A percentile compares a stretch with the other conserved stretches of the same genome.
phyloP scores from a whole-genome alignment of 2,113 vertebrate species.

The Agelaius phoeniceus region DNA sequence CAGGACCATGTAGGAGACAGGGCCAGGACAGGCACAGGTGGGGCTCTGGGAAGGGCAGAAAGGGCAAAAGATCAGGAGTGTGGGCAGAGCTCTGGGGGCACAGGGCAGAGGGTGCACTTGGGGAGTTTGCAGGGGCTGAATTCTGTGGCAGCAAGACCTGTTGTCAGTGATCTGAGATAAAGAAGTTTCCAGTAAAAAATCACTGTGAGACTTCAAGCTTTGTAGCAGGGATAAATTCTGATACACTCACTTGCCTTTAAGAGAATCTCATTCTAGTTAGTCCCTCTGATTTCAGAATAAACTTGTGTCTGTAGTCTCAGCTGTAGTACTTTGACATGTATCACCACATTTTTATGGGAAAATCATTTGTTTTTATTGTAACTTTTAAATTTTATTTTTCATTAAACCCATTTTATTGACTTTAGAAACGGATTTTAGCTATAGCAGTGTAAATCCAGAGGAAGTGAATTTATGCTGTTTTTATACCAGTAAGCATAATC shows the following conservation, averaged over 20 bases:
- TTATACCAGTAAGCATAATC: slow-evolving; percentile 11
- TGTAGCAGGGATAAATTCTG: background rate
- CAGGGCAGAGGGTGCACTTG: too few relatives aligned
- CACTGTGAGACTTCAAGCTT: background rate
- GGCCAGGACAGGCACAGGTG: background rate
- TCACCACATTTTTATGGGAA: slow-evolving; percentile 34
- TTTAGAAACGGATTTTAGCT: background rate
- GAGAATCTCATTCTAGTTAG: background rate
- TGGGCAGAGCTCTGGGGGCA: background rate
- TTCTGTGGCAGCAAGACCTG: background rate
- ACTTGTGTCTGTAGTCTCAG: background rate
- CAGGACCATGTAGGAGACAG: background rate
- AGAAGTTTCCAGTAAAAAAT: background rate
- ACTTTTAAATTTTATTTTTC: slow-evolving; percentile 52
- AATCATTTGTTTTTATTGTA: slow-evolving; percentile 9
- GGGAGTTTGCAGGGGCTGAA: background rate
- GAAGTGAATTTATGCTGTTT: slow-evolving; percentile 1
- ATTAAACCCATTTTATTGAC: slow-evolving; percentile 21
- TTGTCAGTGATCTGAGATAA: background rate
- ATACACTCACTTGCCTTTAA: background rate
- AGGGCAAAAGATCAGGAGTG: background rate
- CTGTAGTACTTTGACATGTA: background rate
- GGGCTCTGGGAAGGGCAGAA: background rate
- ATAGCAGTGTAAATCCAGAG: slow-evolving; percentile 20
- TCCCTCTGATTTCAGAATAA: background rate